Base-by-base conservation (phyloP, 2,113 vertebrate genomes). In the Plotosus lineatus region DNA sequence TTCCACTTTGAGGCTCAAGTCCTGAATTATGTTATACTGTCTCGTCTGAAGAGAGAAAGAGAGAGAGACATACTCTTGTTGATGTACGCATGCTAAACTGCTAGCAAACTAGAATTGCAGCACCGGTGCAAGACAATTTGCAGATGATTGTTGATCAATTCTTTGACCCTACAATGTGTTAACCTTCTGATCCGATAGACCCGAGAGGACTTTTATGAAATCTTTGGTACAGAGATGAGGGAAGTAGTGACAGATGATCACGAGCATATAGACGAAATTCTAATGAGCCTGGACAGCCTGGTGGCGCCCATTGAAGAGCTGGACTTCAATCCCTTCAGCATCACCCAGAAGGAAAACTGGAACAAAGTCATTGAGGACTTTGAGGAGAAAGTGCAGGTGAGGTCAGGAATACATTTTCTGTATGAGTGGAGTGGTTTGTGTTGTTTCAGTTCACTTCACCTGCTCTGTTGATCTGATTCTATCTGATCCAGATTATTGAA, bases 201-300 rank as follows among this genome's bases (percentile, higher is more conserved):
- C 36, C 82, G 91, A 77, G 95, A 98, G 78, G 97, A 99, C 63
- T 96, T 99, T 84, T 87, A 93, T 84, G 97, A 93, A 83, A 89
- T 97, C 65, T 97, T 98, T 88, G 92, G 95, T 38, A 91, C 93
- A 14, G 95, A 97, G 71, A 89, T 98, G 31, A 96, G 93, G 88
- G 88, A 91, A 12, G 94, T 97, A 79, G n/a, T n/a, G n/a, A 96
- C 96, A 0, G 93, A 94, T 36, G 91, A 98, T 50, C 93, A 92
- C 3, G 93, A 95, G 58, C 87, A 81, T 26, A 83, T 98, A 2
- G 92, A 96, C 0, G 92, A 95, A 1, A 93, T 98, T 6, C 81
- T 95, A 75, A 85, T 81, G 79, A 79, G 88, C 79, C 95, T 99
- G 56, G 93, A 96, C 42, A 63, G 78, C 79, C 89, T 99, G 48